Evolutionary conservation across 2,888 invertebrate genomes (phyloP).

Genomic region (Dynastes maya): DNA sequence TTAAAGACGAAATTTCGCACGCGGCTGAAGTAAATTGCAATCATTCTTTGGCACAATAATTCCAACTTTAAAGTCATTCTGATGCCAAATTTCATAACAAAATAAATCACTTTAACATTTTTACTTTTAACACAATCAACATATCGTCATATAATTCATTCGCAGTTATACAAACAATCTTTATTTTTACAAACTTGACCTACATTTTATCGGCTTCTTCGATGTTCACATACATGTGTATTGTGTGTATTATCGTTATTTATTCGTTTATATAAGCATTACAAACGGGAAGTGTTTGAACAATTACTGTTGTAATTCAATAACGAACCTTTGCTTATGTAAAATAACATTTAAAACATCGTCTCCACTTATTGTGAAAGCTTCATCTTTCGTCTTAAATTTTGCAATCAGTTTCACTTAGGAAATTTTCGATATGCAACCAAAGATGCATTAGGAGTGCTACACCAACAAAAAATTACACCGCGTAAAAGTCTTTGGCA

Average conservation of each 20-base stretch:
- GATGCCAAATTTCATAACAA: background rate
- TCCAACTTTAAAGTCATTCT: background rate
- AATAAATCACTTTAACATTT: background rate
- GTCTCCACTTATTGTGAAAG: too few relatives aligned
- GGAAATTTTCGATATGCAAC: constrained; percentile 1
- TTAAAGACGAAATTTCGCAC: too few relatives aligned
- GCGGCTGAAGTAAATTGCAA: too few relatives aligned
- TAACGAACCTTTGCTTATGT: too few relatives aligned
- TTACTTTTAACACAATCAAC: constrained; percentile 7
- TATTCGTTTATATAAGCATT: background rate
- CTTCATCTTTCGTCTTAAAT: too few relatives aligned
- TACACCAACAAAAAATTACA: too few relatives aligned
- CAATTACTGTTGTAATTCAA: background rate
- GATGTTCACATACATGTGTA: background rate
- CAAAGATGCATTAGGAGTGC: background rate
- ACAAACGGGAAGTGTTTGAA: background rate
- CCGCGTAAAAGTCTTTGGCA: too few relatives aligned
- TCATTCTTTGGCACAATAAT: too few relatives aligned
- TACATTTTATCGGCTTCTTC: constrained; percentile 3
- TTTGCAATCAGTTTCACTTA: background rate
- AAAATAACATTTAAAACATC: too few relatives aligned
- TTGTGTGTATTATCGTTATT: background rate
- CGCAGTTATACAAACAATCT: background rate
- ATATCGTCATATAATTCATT: background rate
- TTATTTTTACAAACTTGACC: background rate